Base-by-base conservation (phyloP, 2,113 vertebrate species). In the Gasterosteus nipponicus region DNA sequence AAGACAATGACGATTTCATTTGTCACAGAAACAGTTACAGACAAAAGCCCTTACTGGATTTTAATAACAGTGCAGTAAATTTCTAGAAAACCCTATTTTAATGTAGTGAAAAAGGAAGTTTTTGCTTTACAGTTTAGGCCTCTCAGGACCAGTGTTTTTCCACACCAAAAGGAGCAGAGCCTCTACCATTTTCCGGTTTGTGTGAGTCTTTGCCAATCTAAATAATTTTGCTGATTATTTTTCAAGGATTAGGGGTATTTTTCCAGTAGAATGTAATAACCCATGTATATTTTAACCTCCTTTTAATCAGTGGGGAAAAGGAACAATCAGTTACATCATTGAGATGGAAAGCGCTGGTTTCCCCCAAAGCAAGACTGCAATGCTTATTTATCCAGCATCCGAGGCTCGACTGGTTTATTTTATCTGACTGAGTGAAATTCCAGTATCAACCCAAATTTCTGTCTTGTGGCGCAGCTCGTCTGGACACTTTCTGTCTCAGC, bases 381-480 rank as follows among this genome's bases (percentile, higher is more conserved):
- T 79, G 93, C 87, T 93, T 93, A 91, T 93, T 93, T 93, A 85
- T 92, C 77, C 86, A 87, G 78, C 73, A 85, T 91, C 87, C 83
- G 63, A 83, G 88, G 62, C 89, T 84, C 73, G 60, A 59, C 74
- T 63, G 47, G 90, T 92, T 93, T 93, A 93, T 93, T 93, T 93
- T 92, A 85, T 92, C 87, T 74, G 78, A 89, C 86, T 76, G 82
- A 89, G 86, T 64, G 56, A 89, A 92, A 91, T 89, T 92, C 89
- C 89, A 85, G 86, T 60, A 83, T 87, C 89, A 73, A 73, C 81
- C 86, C 80, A 61, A 35, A 57, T 71, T 77, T 83, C 74, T 71
- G 59, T 15, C 54, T 73, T 58, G 67, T 0, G 6, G 33, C 31
- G n/a, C 54, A 75, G 10, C 60, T 69, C 26, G 54, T 75, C 85